A percentile compares a stretch with the other conserved stretches of the same genome.
phyloP scores from a whole-genome alignment of 2,888 invertebrate genomes.

The Eretmocerus hayati region DNA sequence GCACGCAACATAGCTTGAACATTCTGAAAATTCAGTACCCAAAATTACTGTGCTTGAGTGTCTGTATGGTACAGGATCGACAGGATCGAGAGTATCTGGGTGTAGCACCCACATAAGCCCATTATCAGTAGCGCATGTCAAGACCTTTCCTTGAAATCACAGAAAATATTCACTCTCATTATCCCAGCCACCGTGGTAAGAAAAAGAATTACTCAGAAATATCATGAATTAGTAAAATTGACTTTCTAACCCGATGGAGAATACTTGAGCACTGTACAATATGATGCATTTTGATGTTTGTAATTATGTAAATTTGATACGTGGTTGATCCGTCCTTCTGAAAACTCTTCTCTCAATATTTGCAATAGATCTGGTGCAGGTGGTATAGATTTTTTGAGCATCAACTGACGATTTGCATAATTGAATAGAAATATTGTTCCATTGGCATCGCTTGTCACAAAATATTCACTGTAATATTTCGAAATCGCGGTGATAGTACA shows the following conservation, averaged over 20 bases:
- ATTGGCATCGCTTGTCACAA: slow-evolving; percentile 27
- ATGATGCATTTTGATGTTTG: slow-evolving; percentile 9
- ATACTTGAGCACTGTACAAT: slow-evolving; percentile 47
- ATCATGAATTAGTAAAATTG: slow-evolving; percentile 12
- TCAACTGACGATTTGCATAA: slow-evolving; percentile 21
- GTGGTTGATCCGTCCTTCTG: slow-evolving; percentile 22
- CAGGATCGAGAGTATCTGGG: slow-evolving; percentile 51
- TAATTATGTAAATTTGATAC: slow-evolving; percentile 21
- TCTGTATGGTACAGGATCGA: slow-evolving; percentile 47
- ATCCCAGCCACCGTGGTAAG: too few relatives aligned
- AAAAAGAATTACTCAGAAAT: slow-evolving; percentile 13
- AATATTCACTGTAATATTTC: slow-evolving; percentile 25
- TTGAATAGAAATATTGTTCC: slow-evolving; percentile 30
- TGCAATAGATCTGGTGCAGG: slow-evolving; percentile 23
- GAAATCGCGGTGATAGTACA: too few relatives aligned
- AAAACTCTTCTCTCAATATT: slow-evolving; percentile 22
- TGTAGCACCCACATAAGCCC: slow-evolving; percentile 57
- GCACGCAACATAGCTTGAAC: slow-evolving; percentile 53
- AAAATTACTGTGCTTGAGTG: slow-evolving; percentile 48
- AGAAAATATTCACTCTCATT: too few relatives aligned
- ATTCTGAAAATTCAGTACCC: slow-evolving; percentile 51
- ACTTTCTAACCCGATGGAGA: slow-evolving; percentile 55
- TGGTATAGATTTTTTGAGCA: slow-evolving; percentile 23
- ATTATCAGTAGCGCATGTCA: slow-evolving; percentile 55
- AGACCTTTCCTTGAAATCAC: slow-evolving; percentile 28